Base-by-base conservation (phyloP, 1,140 invertebrate species). In the Leptinotarsa lineolata region DNA sequence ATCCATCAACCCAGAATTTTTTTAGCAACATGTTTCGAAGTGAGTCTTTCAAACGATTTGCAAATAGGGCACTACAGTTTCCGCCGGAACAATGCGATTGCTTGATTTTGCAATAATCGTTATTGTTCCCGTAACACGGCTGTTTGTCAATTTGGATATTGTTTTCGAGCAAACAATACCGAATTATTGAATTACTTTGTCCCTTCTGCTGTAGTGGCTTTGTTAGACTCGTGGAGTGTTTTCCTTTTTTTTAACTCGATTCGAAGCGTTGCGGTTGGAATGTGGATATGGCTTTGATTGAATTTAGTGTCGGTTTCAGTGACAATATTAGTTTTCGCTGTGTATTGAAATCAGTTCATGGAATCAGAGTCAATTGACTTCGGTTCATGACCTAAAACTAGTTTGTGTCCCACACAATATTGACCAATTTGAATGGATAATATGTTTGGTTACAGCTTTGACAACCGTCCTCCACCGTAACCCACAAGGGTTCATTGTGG, bases 141-240 rank as follows among this genome's bases (percentile, higher is more conserved):
- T 54, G n/a, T 54, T 54, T 54, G 48, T 18, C 48, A 54, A 54
- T 54, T 54, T 54, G 48, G n/a, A 54, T 54, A 54, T 54, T 54
- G 48, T 54, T 54, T 54, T 54, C 48, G 48, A 4, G n/a, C 48
- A 54, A 54, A 54, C 48, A 54, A 54, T 54, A 54, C 16, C 16
- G 16, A 54, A 54, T 54, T 54, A 54, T 54, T 54, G 48, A 54
- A 54, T 54, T 54, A 54, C 48, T 54, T 54, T 54, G 48, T 54
- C 16, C 16, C 15, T 54, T 54, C 48, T 18, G 48, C 15, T 54
- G 48, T 15, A 16, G 15, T 54, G 15, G 48, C 48, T 54, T 54
- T 5, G 48, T 54, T 54, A 54, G 13, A 54, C n/a, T 54, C 48
- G 48, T 54, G 48, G 5, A 54, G 15, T 54, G 48, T 54, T 54